phyloP scores from a whole-genome alignment of 2,113 vertebrate species.

The Scatophagus argus region DNA sequence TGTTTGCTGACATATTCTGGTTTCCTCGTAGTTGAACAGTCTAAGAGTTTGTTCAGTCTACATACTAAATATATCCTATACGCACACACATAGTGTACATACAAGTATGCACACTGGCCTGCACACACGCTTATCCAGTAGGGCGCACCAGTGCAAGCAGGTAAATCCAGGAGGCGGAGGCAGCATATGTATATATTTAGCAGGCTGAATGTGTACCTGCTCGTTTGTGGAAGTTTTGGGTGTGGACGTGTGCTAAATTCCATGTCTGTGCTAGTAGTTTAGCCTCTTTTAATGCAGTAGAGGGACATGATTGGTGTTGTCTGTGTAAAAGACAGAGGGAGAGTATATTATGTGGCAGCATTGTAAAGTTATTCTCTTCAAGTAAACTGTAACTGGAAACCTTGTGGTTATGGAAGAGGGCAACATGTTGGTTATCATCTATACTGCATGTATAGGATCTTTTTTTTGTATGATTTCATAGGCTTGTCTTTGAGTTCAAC shows the following conservation, averaged over 20 bases:
- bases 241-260: conserved; percentile 12
- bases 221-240: conserved; percentile 23
- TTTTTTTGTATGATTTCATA: no score
- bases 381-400: not conserved
- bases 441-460: no score
- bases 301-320: not conserved
- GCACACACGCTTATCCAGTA: not conserved
- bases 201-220: not conserved
- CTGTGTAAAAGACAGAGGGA: not conserved
- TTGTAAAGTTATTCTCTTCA: not conserved
- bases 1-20: not conserved
- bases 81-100: not conserved
- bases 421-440: not conserved
- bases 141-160: not conserved
- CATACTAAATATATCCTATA: not conserved
- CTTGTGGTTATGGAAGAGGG: not conserved
- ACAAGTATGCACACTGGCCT: not conserved
- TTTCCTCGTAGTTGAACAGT: not conserved
- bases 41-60: not conserved
- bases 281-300: conserved; percentile 3
- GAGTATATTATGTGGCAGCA: not conserved
- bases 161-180: not conserved
- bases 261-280: conserved; percentile 6
- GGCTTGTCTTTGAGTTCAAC: not conserved
- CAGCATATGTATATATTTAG: conserved; percentile 1